Base-by-base conservation (phyloP, 2,888 invertebrate genomes). In the Stramonita haemastoma region DNA sequence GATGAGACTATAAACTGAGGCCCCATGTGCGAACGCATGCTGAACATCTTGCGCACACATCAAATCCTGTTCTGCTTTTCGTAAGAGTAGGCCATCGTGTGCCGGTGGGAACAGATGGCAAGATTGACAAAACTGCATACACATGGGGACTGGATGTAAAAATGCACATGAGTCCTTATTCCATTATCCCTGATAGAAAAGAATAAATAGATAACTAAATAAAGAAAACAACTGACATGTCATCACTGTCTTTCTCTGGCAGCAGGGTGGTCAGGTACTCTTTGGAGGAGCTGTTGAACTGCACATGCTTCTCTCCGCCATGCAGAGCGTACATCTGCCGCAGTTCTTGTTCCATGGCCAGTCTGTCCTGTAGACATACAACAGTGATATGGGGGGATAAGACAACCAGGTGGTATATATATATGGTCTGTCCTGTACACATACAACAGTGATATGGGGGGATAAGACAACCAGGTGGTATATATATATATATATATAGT, bases 231-330 rank as follows among this genome's bases (percentile, higher is more conserved):
- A 60, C 60, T 15, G 19, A 60, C 89, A 29, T 13, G 29, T 89
- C 83, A 56, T 85, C 89, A 57, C 29, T 56, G 17, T 36, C 89
- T 46, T 56, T 8, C n/a, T 15, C 26, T 32, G 89, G 89, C 56
- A 89, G 29, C 26, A 89, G 34, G 46, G 36, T 26, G 4, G 36
- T n/a, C 46, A 89, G 85, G 56, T 89, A 89, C 29, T 89, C 66
- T 4, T 13, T 32, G 17, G 85, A 15, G 1, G 29, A 29, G 46
- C 66, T 66, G n/a, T 70, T 29, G 57, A 89, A 89, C 85, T 89
- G 89, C 57, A 73, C 56, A 2, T 70, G 66, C 29, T 85, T 89
- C 29, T 89, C 89, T 13, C 73, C 73, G 26, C 32, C 84, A 73
- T 84, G 84, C 19, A 29, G 15, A 4, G 84, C 70, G 17, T 73